Conservation (phyloP, 2,888 invertebrate species). For the Achlya flavicornis region DNA sequence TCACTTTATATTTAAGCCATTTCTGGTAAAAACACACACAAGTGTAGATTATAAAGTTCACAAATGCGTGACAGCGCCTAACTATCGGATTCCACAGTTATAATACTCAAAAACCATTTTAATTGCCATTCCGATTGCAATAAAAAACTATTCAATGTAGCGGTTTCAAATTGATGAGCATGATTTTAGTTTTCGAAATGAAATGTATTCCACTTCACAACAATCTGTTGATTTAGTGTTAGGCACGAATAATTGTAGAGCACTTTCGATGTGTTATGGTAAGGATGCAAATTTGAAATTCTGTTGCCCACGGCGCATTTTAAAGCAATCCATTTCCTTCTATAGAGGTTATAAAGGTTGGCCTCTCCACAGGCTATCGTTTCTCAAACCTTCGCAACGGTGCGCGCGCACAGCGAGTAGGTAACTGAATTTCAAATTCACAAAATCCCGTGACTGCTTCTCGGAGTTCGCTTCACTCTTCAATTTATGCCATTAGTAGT, state of each 20-base stretch:
- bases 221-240: not conserved
- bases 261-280: slow-evolving; percentile 44
- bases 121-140: too few relatives aligned
- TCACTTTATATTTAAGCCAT: too few relatives aligned
- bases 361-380: slow-evolving; percentile 57
- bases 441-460: slow-evolving; percentile 73
- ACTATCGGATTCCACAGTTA: too few relatives aligned
- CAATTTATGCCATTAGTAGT: slow-evolving; percentile 77
- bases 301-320: slow-evolving; percentile 54
- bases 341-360: slow-evolving; percentile 37
- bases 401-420: slow-evolving; percentile 45
- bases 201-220: not conserved
- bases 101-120: too few relatives aligned
- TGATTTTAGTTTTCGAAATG: not conserved
- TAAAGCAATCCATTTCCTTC: slow-evolving; percentile 63
- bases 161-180: too few relatives aligned
- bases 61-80: too few relatives aligned
- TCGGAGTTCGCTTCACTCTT: slow-evolving; percentile 68
- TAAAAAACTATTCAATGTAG: too few relatives aligned
- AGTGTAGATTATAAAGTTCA: too few relatives aligned
- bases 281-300: slow-evolving; percentile 59
- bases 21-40: too few relatives aligned
- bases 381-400: slow-evolving; percentile 51
- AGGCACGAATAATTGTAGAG: not conserved
- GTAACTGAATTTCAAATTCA: slow-evolving; percentile 78